phyloP scores from a whole-genome alignment of 1,140 invertebrate species.

The Coenobita brevimanus region DNA sequence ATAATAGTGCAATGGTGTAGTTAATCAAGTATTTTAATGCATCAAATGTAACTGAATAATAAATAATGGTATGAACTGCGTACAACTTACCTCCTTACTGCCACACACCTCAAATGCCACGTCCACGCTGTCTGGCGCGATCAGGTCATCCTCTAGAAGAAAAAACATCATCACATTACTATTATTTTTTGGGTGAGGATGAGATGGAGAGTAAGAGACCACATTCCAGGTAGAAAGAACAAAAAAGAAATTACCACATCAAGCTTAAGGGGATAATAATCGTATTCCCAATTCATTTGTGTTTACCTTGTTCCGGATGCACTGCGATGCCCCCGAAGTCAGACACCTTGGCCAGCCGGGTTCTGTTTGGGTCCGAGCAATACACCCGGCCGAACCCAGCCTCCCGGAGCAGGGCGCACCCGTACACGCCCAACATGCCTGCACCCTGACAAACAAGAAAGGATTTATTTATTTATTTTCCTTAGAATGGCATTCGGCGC shows the following conservation, averaged over 20 bases:
- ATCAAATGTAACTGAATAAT: not conserved
- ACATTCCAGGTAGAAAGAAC: too few species aligned
- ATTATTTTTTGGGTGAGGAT: too few species aligned
- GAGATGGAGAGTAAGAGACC: too few species aligned
- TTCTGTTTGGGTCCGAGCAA: constrained; percentile 24
- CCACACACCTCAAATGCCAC: constrained; percentile 34
- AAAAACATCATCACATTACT: not conserved
- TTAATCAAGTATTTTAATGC: too few species aligned
- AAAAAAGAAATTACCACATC: too few species aligned
- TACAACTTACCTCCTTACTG: constrained; percentile 26
- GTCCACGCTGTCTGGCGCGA: constrained; percentile 34
- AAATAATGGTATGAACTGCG: too few species aligned
- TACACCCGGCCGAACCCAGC: constrained; percentile 31
- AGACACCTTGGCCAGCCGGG: not conserved
- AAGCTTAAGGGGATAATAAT: not conserved
- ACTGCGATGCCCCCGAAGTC: constrained; percentile 28
- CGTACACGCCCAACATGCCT: constrained; percentile 46
- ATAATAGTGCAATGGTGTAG: too few species aligned
- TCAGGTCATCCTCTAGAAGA: constrained; percentile 13
- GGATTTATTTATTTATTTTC: too few species aligned
- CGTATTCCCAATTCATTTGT: too few species aligned
- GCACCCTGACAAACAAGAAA: too few species aligned
- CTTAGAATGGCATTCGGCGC: too few species aligned
- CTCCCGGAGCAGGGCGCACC: constrained; percentile 23
- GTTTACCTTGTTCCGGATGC: constrained; percentile 39